Evolutionary conservation across 2,888 invertebrate species (phyloP), one percentile per base, ranked within the genome.

Genomic region (Chorisops tibialis): DNA sequence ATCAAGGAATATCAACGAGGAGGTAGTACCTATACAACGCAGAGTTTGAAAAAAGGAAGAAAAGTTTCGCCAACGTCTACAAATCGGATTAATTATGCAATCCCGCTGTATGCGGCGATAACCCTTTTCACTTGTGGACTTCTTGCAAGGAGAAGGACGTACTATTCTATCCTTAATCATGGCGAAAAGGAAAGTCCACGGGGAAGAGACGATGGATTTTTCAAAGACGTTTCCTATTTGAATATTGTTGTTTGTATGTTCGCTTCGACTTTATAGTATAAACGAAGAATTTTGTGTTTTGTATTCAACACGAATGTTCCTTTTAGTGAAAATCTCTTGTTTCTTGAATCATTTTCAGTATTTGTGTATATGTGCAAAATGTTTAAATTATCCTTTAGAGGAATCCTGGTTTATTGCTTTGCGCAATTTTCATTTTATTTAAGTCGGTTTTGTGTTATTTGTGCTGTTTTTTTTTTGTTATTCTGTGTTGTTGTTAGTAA

Each of bases 381-480:
- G 73, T 72, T 70, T 77, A 75, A 76, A 76, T 77, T 77, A 75
- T 77, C 72, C 75, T 76, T 76, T 74, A 71, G 76, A 77, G 75
- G 41, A 75, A 76, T 77, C 76, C 76, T 76, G 76, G 74, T 77
- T 77, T 77, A 77, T 76, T 69, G 71, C 70, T 72, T 70, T 65
- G 72, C 75, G 74, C 74, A 75, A 75, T 77, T 54, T 75, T 76
- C 73, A 76, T 77, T 77, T 77, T 54, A 49, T 56, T 56, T 45
- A 52, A 54, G 48, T 63, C 43, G 60, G 56, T 50, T 56, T 58
- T 50, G 45, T 47, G 48, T 47, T 59, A 48, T 50, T 50, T 50
- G 50, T 48, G 48, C 22, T 22, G 45, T 12, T 7, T 16, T 11
- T 19, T 18, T 45, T 18, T 45, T n/a, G 5, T 12, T 24, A 7